Evolutionary conservation across 2,113 vertebrate genomes (phyloP).

Genomic region (Gyps fulvus): DNA sequence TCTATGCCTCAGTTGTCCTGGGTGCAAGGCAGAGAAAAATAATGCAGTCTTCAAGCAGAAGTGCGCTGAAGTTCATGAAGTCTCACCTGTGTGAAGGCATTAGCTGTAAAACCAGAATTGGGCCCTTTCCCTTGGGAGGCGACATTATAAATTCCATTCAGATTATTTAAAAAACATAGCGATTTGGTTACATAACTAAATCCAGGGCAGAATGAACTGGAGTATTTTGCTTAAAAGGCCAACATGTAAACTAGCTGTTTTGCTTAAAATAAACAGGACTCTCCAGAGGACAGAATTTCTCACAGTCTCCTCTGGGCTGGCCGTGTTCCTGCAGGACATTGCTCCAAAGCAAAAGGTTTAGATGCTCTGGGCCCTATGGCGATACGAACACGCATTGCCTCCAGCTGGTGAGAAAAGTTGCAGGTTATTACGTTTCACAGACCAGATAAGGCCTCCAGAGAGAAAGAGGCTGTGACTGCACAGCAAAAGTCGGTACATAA

Average conservation of each 20-base stretch:
- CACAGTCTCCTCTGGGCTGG: constrained; percentile 51
- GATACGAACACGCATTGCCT: not conserved
- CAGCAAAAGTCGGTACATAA: not conserved
- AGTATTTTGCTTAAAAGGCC: constrained; percentile 66
- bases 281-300: constrained; percentile 60
- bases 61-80: not conserved
- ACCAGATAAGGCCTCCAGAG: not conserved
- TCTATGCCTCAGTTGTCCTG: not conserved
- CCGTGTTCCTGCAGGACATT: constrained; percentile 30
- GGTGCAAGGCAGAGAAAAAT: not conserved
- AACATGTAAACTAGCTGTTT: constrained; percentile 63
- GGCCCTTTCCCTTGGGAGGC: constrained; percentile 16
- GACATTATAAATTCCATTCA: constrained; percentile 13
- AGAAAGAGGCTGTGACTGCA: not conserved
- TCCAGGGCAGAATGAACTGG: constrained; percentile 43
- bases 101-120: not conserved
- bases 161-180: constrained; percentile 59
- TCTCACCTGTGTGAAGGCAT: constrained; percentile 25
- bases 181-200: constrained; percentile 57
- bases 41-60: not conserved
- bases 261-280: constrained; percentile 66
- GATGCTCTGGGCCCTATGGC: not conserved
- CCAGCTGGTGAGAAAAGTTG: constrained; percentile 29
- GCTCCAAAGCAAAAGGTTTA: constrained; percentile 33
- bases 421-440: not conserved